Evolutionary conservation across 53 echinoderm and acorn worm genomes (phyloP), one percentile per base, ranked within the genome.

Genomic region (Antedon mediterranea): DNA sequence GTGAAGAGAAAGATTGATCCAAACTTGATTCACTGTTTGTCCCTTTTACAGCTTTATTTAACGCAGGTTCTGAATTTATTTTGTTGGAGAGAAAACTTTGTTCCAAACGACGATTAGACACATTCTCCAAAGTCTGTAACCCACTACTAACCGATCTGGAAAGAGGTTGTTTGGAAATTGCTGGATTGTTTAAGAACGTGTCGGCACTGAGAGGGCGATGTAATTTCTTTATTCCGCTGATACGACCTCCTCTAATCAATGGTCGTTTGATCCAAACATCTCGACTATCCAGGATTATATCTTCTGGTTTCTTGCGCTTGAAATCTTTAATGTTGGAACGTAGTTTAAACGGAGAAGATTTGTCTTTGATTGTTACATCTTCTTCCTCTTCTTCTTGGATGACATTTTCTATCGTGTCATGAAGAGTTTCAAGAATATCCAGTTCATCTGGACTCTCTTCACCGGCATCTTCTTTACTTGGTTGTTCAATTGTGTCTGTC

Each of bases 371-470:
- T 13, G 14, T 23, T 23, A 57, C 2, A 18, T 57, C 23, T 18
- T 15, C 57, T 26, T 77, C 82, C 32, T 73, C 86, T 30, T 81
- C 30, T 77, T 80, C 81, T 26, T 76, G 70, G 30, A 71, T 41
- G 28, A 73, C 72, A 71, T 70, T 43, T 33, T 81, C 77, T 43
- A 85, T 75, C 34, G 34, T 81, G 32, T 86, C 87, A 3, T 79
- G 77, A 31, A 87, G 77, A 37, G 84, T 79, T 79, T 95, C 97
- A 26, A 95, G 80, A 23, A 88, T 91, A 78, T 95, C 97, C 43
- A 94, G 73, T 80, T 94, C 91, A 84, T 94, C 94, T 6, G 93
- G 93, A 71, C 93, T 93, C 57, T 93, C 90, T 57, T 57, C 57
- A 57, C 18, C 57, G 23, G 11, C 15, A 2, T 57, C 57, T 11